A percentile compares a stretch with the other conserved stretches of the same genome.
Conservation (phyloP, 2,888 invertebrate genomes). For the Morpho helenor region DNA sequence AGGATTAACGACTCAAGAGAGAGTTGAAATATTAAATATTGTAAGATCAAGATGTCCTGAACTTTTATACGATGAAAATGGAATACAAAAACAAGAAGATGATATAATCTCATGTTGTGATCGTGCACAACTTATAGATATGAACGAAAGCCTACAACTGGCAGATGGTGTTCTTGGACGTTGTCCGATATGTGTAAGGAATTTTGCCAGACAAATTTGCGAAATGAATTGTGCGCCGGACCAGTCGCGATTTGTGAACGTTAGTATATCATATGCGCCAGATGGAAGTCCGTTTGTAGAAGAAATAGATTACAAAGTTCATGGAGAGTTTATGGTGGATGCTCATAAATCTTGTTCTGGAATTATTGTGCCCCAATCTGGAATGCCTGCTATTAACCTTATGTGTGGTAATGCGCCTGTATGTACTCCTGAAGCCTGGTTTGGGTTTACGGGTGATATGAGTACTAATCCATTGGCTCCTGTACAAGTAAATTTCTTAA, state of each 20-base stretch:
- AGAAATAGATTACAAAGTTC: constrained; percentile 72
- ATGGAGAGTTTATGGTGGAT: constrained; percentile 79
- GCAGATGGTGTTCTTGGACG: constrained; percentile 85
- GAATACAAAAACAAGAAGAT: constrained; percentile 43
- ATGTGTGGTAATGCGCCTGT: constrained; percentile 85
- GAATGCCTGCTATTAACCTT: constrained; percentile 86
- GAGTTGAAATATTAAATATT: constrained; percentile 46
- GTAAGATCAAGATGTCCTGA: constrained; percentile 82
- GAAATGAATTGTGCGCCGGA: constrained; percentile 88
- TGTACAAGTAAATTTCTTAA: constrained; percentile 81
- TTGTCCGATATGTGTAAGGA: constrained; percentile 90
- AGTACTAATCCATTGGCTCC: constrained; percentile 76
- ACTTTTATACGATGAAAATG: constrained; percentile 61
- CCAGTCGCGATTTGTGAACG: constrained; percentile 77
- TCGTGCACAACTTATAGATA: constrained; percentile 64
- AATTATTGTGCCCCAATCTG: constrained; percentile 87
- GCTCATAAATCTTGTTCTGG: constrained; percentile 89
- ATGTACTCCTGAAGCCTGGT: constrained; percentile 84
- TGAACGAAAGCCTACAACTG: constrained; percentile 76
- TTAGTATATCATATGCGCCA: constrained; percentile 33
- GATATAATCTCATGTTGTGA: constrained; percentile 82
- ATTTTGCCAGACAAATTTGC: constrained; percentile 88
- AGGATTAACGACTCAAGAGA: constrained; percentile 47
- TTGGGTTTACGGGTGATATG: constrained; percentile 80
- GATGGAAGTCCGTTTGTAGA: constrained; percentile 56